Base-by-base conservation (phyloP, 1,140 invertebrate species). In the Hermatobates lingyangjiaoensis region DNA sequence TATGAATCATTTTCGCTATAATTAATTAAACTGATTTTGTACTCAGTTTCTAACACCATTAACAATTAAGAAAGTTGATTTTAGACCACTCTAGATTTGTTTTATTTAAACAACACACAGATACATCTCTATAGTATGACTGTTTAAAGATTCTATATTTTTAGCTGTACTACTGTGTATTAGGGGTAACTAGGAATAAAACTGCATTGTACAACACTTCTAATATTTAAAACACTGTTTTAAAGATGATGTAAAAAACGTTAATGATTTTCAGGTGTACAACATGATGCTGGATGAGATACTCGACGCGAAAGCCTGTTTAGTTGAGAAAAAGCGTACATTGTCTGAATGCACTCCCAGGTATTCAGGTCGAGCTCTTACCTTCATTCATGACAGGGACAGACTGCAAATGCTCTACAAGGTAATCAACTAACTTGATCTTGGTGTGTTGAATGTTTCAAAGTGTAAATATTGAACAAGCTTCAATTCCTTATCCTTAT, bases 201-300 rank as follows among this genome's bases (percentile, higher is more conserved):
- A 18, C 18, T 18, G 10, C 18, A 45, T 21, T 48, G 23, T 48
- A 27, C 14, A 15, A 24, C 7, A 12, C 26, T 7, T 48, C 21
- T 27, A 10, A 10, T 50, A 18, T 14, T 18, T 44, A 44, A 44
- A 45, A 7, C 26, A 51, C 2, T 3, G 27, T n/a, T 44, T 26
- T 21, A n/a, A n/a, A n/a, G n/a, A n/a, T n/a, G n/a, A n/a, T n/a
- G n/a, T 15, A 49, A 50, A 34, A 20, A 46, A 71, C 55, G 70
- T 71, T 61, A 67, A 67, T 59, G 67, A 64, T 57, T 66, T 71
- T 30, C 60, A 85, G 70, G 72, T 86, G 1, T 89, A 83, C 72
- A 69, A 73, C 23, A 73, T 86, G 63, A 85, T 90, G 59, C 74
- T 74, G 50, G 70, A 79, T n/a, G 82, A 88, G 59, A 76, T 90